Evolutionary conservation across 2,113 vertebrate genomes (phyloP).

Genomic region (Ctenomys sociabilis): DNA sequence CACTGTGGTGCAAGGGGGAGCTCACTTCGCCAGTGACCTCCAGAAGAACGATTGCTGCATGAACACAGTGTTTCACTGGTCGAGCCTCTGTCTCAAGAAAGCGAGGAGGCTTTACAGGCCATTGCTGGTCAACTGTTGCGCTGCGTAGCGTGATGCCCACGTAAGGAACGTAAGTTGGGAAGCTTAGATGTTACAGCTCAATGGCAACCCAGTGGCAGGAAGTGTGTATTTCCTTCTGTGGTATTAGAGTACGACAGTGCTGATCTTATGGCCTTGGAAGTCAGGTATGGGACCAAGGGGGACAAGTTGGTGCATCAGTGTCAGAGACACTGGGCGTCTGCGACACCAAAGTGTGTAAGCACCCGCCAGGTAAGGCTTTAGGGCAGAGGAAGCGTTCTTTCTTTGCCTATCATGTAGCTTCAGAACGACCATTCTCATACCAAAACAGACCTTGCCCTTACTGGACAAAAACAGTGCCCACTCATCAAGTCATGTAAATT

Average conservation of each 20-base stretch:
- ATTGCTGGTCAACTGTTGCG: not conserved
- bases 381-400: not conserved
- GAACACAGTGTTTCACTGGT: constrained; percentile 21
- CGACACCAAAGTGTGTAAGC: not conserved
- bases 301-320: not conserved
- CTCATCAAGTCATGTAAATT: not conserved
- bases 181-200: not conserved
- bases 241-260: not conserved
- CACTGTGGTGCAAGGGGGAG: not conserved
- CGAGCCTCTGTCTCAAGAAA: not conserved
- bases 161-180: not conserved
- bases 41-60: not conserved
- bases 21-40: constrained; percentile 10
- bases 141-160: not conserved
- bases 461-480: not conserved
- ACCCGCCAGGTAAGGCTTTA: not conserved
- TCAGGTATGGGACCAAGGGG: not conserved
- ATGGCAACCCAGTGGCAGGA: not conserved
- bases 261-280: not conserved
- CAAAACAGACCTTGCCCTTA: not conserved
- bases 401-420: not conserved
- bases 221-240: not conserved
- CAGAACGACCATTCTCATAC: not conserved
- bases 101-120: not conserved
- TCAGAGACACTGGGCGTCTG: not conserved